Conservation (phyloP, 2,797 vertebrate species). For the Acipenser transmontanus region DNA sequence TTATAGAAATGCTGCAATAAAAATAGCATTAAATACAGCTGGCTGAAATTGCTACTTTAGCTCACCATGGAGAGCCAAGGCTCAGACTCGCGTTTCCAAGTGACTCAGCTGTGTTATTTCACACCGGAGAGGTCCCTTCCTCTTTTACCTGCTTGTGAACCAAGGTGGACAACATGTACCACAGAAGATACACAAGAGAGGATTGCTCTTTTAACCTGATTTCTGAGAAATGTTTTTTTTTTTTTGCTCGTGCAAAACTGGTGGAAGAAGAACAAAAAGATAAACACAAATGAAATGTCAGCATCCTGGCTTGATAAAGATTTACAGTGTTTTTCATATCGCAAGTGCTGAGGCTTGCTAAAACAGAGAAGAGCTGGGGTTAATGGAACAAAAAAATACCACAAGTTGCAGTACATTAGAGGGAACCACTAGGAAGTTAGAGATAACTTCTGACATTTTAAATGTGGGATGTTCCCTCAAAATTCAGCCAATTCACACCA, state of each 20-base stretch:
- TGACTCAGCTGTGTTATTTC: neutral
- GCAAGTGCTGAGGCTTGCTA: slow-evolving; percentile 8
- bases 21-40: too few relatives aligned
- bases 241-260: slow-evolving; percentile 4
- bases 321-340: slow-evolving; percentile 1
- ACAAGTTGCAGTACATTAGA: too few relatives aligned
- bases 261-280: neutral
- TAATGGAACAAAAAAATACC: too few relatives aligned
- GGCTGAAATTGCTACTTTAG: too few relatives aligned
- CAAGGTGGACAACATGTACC: neutral
- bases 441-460: too few relatives aligned
- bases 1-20: too few relatives aligned
- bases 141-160: neutral
- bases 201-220: neutral
- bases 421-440: too few relatives aligned
- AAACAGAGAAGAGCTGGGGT: neutral
- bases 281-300: slow-evolving; percentile 20
- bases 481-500: too few relatives aligned
- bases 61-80: too few relatives aligned
- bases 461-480: too few relatives aligned
- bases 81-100: too few relatives aligned
- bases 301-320: slow-evolving; percentile 11
- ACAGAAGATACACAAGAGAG: neutral
- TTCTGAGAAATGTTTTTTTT: neutral
- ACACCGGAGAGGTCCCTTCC: neutral